Conservation (phyloP, 2,888 invertebrate genomes). For the Cheilosia variabilis region DNA sequence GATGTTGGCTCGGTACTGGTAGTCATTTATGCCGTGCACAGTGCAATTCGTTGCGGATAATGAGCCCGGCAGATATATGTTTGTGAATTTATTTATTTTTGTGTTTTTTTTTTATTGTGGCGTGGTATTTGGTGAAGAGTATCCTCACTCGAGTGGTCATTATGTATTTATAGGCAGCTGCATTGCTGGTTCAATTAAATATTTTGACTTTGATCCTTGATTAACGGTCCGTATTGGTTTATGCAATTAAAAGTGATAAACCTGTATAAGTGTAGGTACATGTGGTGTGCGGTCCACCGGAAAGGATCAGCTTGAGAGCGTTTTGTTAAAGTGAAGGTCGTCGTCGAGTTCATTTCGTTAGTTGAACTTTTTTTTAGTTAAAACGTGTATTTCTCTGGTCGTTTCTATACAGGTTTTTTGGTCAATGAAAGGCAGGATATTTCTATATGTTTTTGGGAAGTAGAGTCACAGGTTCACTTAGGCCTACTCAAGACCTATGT, state of each 20-base stretch:
- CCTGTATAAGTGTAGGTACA: no score
- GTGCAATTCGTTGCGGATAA: conserved; percentile 10
- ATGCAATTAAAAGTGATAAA: background rate
- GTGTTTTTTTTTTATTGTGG: conserved; percentile 18
- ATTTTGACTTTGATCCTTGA: background rate
- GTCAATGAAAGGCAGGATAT: no score
- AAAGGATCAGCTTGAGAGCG: no score
- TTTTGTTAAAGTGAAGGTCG: no score
- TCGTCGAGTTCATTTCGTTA: no score
- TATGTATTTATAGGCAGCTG: background rate
- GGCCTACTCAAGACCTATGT: no score
- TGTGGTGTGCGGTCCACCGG: no score
- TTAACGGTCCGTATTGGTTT: background rate
- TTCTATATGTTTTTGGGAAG: no score
- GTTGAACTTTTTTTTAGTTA: no score
- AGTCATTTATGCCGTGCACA: background rate
- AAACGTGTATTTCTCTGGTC: no score
- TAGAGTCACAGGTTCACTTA: no score
- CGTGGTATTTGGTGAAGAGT: conserved; percentile 29
- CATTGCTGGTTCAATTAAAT: background rate
- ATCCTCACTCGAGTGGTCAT: background rate
- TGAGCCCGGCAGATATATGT: conserved; percentile 1
- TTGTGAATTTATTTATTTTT: background rate
- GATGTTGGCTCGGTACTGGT: conserved; percentile 2
- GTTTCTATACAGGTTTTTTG: no score